phyloP scores from a whole-genome alignment of 2,797 vertebrate genomes.

The Argya squamiceps region DNA sequence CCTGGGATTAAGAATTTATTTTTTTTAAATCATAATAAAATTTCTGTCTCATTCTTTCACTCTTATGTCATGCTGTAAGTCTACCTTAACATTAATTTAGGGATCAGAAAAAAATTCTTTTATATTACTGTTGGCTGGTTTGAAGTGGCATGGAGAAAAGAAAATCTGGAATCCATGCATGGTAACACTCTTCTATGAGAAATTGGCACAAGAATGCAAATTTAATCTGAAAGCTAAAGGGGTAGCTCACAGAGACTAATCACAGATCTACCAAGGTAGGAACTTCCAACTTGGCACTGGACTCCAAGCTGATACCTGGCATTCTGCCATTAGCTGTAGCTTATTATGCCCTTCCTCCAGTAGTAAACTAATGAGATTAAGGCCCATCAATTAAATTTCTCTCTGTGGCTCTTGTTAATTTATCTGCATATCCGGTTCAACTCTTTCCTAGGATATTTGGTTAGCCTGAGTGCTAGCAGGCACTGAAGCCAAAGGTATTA shows the following conservation, averaged over 20 bases:
- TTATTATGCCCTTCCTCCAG: background rate
- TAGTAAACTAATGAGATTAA: background rate
- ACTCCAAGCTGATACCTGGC: background rate
- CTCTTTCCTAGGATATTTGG: background rate
- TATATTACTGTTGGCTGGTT: background rate
- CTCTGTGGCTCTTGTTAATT: background rate
- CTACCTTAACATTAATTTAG: background rate
- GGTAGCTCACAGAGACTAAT: background rate
- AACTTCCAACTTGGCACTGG: background rate
- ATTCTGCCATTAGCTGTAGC: background rate
- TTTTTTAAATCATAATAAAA: background rate
- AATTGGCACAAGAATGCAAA: background rate
- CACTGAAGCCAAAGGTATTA: background rate
- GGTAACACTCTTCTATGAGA: background rate
- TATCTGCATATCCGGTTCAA: background rate
- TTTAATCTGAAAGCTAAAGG: background rate
- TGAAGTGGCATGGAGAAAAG: background rate
- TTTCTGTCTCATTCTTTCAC: background rate
- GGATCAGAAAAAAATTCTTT: background rate
- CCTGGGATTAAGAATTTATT: background rate
- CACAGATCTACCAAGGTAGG: background rate
- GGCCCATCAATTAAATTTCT: background rate
- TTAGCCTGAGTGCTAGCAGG: background rate
- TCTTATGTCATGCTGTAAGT: background rate
- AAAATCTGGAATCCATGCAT: background rate